Percentiles rank a stretch among this genome's conserved stretches.
phyloP scores from a whole-genome alignment of 2,797 vertebrate species.

The Diplodus puntazzo region DNA sequence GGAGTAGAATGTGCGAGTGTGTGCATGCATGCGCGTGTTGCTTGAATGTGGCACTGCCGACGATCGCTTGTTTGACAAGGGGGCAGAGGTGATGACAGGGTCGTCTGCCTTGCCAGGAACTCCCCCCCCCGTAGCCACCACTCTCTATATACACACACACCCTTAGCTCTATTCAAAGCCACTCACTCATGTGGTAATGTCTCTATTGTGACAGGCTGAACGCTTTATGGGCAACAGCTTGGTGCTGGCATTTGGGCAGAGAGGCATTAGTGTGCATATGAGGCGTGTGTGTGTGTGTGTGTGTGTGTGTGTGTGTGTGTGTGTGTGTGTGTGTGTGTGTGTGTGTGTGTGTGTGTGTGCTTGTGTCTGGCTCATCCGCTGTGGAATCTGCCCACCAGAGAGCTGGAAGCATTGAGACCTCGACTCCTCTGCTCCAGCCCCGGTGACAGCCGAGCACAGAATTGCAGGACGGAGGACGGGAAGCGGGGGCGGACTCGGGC shows the following conservation, averaged over 20 bases:
- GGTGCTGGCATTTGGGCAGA: conserved; percentile 81
- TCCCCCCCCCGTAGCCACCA: conserved; percentile 63
- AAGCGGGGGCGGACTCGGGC: conserved; percentile 23
- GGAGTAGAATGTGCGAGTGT: conserved; percentile 43
- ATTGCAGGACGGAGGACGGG: conserved; percentile 15
- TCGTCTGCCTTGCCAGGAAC: conserved; percentile 81
- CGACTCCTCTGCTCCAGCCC: conserved; percentile 28
- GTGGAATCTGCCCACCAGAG: conserved; percentile 56
- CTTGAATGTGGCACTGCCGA: conserved; percentile 50
- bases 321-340: conserved; percentile 32
- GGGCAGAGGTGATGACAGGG: conserved; percentile 81
- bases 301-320: conserved; percentile 44
- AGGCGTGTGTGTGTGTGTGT: conserved; percentile 50
- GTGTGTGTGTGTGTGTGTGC: conserved; percentile 9
- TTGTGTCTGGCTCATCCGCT: conserved; percentile 57
- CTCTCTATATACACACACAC: conserved; percentile 77
- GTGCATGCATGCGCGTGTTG: conserved; percentile 29
- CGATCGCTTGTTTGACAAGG: conserved; percentile 74
- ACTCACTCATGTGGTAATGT: conserved; percentile 89
- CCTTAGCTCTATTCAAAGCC: conserved; percentile 79
- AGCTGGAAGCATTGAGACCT: conserved; percentile 55
- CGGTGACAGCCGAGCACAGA: conserved; percentile 45
- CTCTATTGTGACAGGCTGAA: conserved; percentile 83
- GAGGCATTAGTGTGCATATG: conserved; percentile 67
- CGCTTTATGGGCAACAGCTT: conserved; percentile 85